Evolutionary conservation across 2,113 vertebrate genomes (phyloP), one percentile per base, ranked within the genome.

Genomic region (Phylloscopus trochilus): DNA sequence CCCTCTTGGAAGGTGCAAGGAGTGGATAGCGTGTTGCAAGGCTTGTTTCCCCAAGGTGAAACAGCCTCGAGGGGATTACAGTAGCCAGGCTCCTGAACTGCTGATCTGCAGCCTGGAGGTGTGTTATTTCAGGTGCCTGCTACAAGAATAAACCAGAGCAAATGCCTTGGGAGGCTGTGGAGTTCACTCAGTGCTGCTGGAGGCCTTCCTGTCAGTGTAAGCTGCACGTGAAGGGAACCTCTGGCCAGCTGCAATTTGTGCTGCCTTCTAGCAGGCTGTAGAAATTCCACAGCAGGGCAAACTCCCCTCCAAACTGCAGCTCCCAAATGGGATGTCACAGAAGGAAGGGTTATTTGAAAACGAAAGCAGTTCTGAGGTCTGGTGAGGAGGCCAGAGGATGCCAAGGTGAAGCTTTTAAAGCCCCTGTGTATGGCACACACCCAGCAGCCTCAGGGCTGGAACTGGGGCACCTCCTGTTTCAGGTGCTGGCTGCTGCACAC

Each of bases 221-320:
- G 16, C 28, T 69, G 11, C 3, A 7, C 3, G 22, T 16, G 47
- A 85, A 39, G 58, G 28, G 73, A 85, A 59, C 3, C 9, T 66
- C 2, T 33, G n/a, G 15, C 47, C 51, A 91, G 31, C 77, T 87
- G 55, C 0, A 0, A 23, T 35, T 70, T 55, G 35, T 41, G n/a
- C 72, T 64, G 62, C 16, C n/a, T 75, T 76, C 39, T 63, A 7
- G 28, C 13, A 47, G 44, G 22, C 23, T 35, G 11, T 11, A 77
- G 73, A 59, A 86, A 30, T 66, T 46, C 20, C 31, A 30, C 39
- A 80, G 41, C 22, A 53, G 31, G 43, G 4, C 28, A 83, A 43
- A 16, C 53, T 59, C 23, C 12, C 7, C 22, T 83, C 44, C 63
- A 56, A 20, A 56, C 46, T 31, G 22, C 1, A 0, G 14, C n/a